phyloP scores from a whole-genome alignment of 2,888 invertebrate genomes.

The Syritta pipiens region DNA sequence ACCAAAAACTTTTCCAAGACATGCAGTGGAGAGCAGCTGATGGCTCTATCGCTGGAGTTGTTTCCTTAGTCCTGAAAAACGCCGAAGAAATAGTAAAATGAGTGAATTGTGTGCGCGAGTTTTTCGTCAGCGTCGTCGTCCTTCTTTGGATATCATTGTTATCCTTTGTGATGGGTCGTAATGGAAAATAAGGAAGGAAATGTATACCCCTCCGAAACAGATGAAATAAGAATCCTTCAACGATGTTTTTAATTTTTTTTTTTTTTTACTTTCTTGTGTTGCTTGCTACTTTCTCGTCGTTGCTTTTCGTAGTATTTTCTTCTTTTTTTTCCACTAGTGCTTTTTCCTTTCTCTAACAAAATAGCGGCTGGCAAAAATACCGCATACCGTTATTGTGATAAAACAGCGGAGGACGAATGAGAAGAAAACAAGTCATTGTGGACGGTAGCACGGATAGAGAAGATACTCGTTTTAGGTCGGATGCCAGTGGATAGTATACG shows the following conservation, averaged over 20 bases:
- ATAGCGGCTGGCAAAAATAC: slow-evolving; percentile 57
- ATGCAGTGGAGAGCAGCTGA: slow-evolving; percentile 48
- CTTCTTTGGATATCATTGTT: slow-evolving; percentile 65
- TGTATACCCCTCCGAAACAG: slow-evolving; percentile 65
- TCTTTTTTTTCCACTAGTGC: slow-evolving; percentile 7
- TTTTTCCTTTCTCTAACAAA: slow-evolving; percentile 30
- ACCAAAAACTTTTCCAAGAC: slow-evolving; percentile 53
- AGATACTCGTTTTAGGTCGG: slow-evolving; percentile 29
- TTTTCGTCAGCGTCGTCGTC: slow-evolving; percentile 41
- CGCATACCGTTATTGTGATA: slow-evolving; percentile 53
- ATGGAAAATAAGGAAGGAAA: slow-evolving; percentile 68
- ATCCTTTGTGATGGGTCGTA: slow-evolving; percentile 69
- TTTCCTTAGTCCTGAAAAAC: slow-evolving; percentile 46
- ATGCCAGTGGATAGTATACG: neutral
- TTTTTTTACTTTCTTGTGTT: neutral
- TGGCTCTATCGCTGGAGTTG: slow-evolving; percentile 58
- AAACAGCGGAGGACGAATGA: slow-evolving; percentile 2
- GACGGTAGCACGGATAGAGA: slow-evolving; percentile 22
- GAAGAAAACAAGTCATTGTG: slow-evolving; percentile 28
- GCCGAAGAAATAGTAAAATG: slow-evolving; percentile 65
- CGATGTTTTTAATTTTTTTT: slow-evolving; percentile 47
- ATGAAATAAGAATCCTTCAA: slow-evolving; percentile 65
- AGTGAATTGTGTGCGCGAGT: slow-evolving; percentile 66
- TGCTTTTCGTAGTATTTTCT: no score
- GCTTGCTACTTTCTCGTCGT: no score